These are phyloP conservation scores for Pogonophryne albipinna DNA, from an alignment of 2,797 vertebrate genomes.

Conservation along the genomic window DNA sequence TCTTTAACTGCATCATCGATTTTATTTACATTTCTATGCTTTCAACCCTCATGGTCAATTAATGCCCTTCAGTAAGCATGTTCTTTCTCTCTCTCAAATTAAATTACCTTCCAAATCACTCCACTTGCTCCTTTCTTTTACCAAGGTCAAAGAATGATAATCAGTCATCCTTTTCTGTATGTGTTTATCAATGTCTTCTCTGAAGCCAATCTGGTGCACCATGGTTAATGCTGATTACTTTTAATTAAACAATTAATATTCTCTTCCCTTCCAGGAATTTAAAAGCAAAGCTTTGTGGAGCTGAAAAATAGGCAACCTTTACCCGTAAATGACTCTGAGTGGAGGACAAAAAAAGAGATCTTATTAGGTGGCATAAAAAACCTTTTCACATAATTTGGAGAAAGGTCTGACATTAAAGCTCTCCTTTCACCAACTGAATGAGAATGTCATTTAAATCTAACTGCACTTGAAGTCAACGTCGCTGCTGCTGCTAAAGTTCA, in stretches of 20 bases:
- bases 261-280: not conserved
- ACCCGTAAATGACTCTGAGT: not conserved
- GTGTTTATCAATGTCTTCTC: conserved; percentile 1
- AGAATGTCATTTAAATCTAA: not conserved
- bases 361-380: not conserved
- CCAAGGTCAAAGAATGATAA: conserved; percentile 42
- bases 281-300: conserved; percentile 20
- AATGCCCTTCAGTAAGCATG: conserved; percentile 9
- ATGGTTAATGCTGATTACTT: conserved; percentile 10
- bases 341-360: conserved; percentile 4
- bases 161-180: not conserved
- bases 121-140: not conserved
- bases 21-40: not conserved
- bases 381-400: not conserved
- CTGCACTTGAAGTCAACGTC: not conserved
- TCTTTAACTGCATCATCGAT: not conserved
- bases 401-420: conserved; percentile 13
- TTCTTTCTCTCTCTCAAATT: conserved; percentile 26
- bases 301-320: conserved; percentile 10
- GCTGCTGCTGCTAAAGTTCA: not conserved
- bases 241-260: not conserved
- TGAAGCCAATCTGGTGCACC: not conserved
- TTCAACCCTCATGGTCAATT: conserved; percentile 3
- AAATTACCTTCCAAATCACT: conserved; percentile 23
- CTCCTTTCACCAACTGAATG: not conserved